These are phyloP conservation scores for Phaenicophaeus curvirostris DNA, from an alignment of 2,797 vertebrate genomes.

Conservation along the genomic window DNA sequence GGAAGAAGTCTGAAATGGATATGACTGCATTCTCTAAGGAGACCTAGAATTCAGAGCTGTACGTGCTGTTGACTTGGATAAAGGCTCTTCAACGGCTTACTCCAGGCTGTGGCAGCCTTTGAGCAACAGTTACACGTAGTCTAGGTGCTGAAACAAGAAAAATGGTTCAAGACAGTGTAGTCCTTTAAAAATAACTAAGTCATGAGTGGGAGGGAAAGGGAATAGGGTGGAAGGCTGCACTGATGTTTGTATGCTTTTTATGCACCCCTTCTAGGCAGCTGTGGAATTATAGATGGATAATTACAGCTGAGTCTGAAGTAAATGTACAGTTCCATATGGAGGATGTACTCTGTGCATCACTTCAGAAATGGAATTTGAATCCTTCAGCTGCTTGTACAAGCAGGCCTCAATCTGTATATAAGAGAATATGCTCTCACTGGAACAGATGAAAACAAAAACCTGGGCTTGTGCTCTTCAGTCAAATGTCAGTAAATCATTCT, in stretches of 20 bases:
- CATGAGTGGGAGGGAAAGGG: not conserved
- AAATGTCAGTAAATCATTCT: not conserved
- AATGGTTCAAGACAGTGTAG: not conserved
- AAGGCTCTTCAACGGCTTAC: not conserved
- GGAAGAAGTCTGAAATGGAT: not conserved
- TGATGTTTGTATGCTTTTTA: not conserved
- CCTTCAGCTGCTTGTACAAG: not conserved
- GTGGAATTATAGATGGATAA: not conserved
- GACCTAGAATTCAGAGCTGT: not conserved
- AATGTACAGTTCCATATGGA: not conserved
- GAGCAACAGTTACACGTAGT: not conserved
- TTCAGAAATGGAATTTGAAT: not conserved
- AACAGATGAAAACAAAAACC: not conserved
- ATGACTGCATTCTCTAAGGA: not conserved
- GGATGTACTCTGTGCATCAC: not conserved
- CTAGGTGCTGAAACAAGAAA: not conserved
- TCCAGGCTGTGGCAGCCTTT: not conserved
- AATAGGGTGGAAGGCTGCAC: not conserved
- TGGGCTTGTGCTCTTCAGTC: not conserved
- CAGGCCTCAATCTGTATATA: not conserved
- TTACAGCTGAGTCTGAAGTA: not conserved
- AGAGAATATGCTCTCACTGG: not conserved
- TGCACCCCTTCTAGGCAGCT: not conserved
- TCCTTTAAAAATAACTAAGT: not conserved
- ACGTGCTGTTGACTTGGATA: not conserved